phyloP scores from a whole-genome alignment of 1,140 invertebrate genomes.

The Nilaparvata lugens region DNA sequence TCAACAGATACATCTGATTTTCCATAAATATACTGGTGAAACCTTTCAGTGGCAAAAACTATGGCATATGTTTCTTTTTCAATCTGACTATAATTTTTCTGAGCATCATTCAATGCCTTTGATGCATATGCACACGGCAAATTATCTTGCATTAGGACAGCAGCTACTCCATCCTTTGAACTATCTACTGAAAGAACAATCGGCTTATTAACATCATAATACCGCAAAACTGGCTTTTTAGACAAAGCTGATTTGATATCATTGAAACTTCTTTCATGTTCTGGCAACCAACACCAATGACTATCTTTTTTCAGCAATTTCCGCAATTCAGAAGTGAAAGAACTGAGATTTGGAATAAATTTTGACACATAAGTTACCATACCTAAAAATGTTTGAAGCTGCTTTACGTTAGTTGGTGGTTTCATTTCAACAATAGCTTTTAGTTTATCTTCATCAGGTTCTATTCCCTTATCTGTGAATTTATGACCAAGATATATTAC shows the following conservation, averaged over 20 bases:
- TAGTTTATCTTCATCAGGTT: constrained; percentile 6
- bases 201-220: not conserved
- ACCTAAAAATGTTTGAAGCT: not conserved
- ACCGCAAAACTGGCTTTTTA: not conserved
- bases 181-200: not conserved
- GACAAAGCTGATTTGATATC: not conserved
- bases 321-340: not conserved
- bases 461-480: not conserved
- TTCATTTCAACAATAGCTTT: constrained; percentile 2
- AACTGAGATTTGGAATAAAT: not conserved
- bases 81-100: too few relatives aligned
- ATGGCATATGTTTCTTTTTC: too few relatives aligned
- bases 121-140: too few relatives aligned
- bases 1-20: too few relatives aligned
- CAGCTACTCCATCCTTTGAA: not conserved
- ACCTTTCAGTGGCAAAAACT: too few relatives aligned
- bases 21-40: too few relatives aligned
- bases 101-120: too few relatives aligned
- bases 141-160: too few relatives aligned
- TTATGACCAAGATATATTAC: not conserved
- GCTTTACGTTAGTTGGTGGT: not conserved
- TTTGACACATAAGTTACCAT: not conserved
- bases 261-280: not conserved
- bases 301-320: not conserved
- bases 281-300: not conserved